Conservation (phyloP, 2,888 invertebrate genomes). For the Embidobia sp. region DNA sequence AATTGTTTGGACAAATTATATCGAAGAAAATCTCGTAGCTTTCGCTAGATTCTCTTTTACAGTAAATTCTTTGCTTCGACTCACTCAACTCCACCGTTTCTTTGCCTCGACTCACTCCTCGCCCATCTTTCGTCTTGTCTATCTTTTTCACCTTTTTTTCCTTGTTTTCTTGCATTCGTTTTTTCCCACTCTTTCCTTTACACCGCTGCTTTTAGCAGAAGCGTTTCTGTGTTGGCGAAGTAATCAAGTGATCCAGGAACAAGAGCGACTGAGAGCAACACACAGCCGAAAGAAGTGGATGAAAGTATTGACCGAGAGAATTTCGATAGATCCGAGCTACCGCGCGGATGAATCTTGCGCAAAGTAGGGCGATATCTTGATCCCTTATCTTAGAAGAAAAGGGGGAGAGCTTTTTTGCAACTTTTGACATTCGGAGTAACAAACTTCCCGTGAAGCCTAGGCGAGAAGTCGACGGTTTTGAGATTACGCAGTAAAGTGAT, state of each 20-base stretch:
- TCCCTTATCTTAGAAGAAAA: slow-evolving; percentile 11
- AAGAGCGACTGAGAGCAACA: slow-evolving; percentile 60
- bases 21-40: slow-evolving; percentile 53
- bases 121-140: too few relatives aligned
- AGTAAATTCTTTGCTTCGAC: slow-evolving; percentile 49
- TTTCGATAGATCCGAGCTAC: slow-evolving; percentile 48
- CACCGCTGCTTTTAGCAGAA: slow-evolving; percentile 74
- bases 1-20: slow-evolving; percentile 62
- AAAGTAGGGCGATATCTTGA: slow-evolving; percentile 46
- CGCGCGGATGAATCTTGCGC: slow-evolving; percentile 30
- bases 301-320: slow-evolving; percentile 27
- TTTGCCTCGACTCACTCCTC: slow-evolving; percentile 8
- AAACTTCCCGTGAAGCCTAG: slow-evolving; percentile 39
- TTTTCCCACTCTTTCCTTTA: slow-evolving; percentile 52
- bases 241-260: slow-evolving; percentile 76
- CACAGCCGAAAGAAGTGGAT: slow-evolving; percentile 19
- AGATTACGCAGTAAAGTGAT: slow-evolving; percentile 73
- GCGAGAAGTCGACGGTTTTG: slow-evolving; percentile 70
- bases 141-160: slow-evolving; percentile 23
- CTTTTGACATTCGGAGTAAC: slow-evolving; percentile 29
- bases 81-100: slow-evolving; percentile 32
- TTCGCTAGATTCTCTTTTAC: slow-evolving; percentile 43
- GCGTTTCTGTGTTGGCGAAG: slow-evolving; percentile 75
- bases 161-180: slow-evolving; percentile 31
- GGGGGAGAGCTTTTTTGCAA: slow-evolving; percentile 39